Evolutionary conservation across 2,113 vertebrate species (phyloP), one percentile per base, ranked within the genome.

Genomic region (Pao palembangensis): DNA sequence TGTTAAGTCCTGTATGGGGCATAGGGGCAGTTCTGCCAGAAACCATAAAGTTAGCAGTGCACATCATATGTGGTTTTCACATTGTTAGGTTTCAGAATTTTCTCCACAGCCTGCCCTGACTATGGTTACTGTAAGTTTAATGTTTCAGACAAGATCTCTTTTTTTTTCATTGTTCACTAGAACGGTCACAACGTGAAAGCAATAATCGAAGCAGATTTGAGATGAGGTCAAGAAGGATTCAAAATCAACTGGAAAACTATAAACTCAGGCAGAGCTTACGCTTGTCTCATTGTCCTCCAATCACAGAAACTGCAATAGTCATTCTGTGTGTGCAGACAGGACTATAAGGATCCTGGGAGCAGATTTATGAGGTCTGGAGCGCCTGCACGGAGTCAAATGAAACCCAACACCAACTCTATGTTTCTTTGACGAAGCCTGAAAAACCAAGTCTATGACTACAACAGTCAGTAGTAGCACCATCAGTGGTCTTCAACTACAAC

Each of bases 301-400:
- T 73, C 21, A 47, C 44, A 56, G 55, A 56, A 54, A 59, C 23
- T 60, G 47, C 31, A 68, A 52, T 64, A 49, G n/a, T 69, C 66
- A 46, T 69, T 68, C 3, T 56, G 55, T 67, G 53, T 58, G 44
- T 61, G 69, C 55, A 76, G 69, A 75, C 76, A 55, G 71, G 25
- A 0, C 78, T 72, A 76, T 61, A 66, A 71, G 78, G 71, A 79
- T 38, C 69, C 69, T 57, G 73, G 79, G 81, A 80, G 47, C 44
- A 52, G 76, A 73, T 87, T 86, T 83, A 84, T 71, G 76, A 85
- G 67, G 65, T 79, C 67, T 76, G 59, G 79, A 79, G 56, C 19
- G 67, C 72, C 72, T 75, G 63, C 41, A 54, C 17, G 51, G 69
- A 73, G 60, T 67, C 62, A 80, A 72, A 83, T 84, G 76, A 84